Base-by-base conservation (phyloP, 2,888 invertebrate genomes). In the Mythimna vitellina region DNA sequence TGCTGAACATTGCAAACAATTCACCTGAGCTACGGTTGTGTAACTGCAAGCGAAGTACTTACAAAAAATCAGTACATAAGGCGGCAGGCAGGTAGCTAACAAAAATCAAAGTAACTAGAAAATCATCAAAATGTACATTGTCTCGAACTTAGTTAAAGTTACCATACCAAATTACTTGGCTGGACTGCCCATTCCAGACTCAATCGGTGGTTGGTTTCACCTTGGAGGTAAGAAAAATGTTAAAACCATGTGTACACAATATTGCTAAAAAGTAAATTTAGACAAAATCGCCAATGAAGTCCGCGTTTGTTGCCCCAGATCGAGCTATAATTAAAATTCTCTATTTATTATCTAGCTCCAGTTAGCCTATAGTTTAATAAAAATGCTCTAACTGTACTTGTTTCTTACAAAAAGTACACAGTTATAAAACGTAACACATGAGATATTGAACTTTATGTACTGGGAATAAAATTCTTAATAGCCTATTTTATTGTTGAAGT, bases 131-230 rank as follows among this genome's bases (percentile, higher is more conserved):
- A 98, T 98, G 98, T 97, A 98, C 93, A 95, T 97, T 65, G 89
- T 99, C 71, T 97, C 98, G 67, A 97, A 97, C 89, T 94, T 98
- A 88, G 97, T 99, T 7, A 98, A 98, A 95, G 97, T 97, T 78
- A 97, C 97, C 58, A 93, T 99, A 85, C 99, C 99, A 8, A 98
- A 98, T 93, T 99, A 99, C 96, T 96, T 99, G 87, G 96, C 98
- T 70, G 97, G 97, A 90, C 96, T 99, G 81, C 99, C 99, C 29
- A 97, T 99, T 92, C 99, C 99, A 12, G 97, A 98, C 90, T 96
- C 97, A 20, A 93, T 99, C 84, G 97, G 98, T 80, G 99, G 99
- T 90, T 98, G 98, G 98, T 98, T 99, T 93, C 97, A 97, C 88
- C 96, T 99, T 82, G 98, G 98, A 94, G 96, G 99, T 99, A 88